Conservation (phyloP, 2,888 invertebrate species). For the Penaeus monodon region DNA sequence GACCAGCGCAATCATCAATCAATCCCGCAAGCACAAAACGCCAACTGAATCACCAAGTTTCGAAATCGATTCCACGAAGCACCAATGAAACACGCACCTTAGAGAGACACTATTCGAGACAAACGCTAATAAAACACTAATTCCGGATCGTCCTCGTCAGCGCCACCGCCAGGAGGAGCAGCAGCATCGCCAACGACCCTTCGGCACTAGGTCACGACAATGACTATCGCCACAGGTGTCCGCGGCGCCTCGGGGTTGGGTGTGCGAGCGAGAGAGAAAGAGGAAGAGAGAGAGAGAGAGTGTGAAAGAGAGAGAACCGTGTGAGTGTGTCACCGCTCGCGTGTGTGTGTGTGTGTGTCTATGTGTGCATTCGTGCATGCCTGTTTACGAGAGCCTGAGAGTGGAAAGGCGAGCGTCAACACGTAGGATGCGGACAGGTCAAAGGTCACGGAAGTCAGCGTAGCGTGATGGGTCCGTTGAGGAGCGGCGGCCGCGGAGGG, state of each 20-base stretch:
- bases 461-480: constrained; percentile 5
- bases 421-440: constrained; percentile 15
- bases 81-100: too few relatives aligned
- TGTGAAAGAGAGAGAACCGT: not conserved
- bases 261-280: too few relatives aligned
- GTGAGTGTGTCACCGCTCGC: constrained; percentile 16
- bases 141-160: too few relatives aligned
- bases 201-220: constrained; percentile 13
- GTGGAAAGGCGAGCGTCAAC: not conserved
- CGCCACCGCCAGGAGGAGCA: not conserved
- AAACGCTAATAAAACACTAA: too few relatives aligned
- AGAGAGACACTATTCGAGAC: too few relatives aligned
- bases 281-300: too few relatives aligned
- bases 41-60: too few relatives aligned
- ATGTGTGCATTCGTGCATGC: constrained; percentile 44
- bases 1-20: too few relatives aligned
- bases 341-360: not conserved
- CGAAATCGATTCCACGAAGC: too few relatives aligned
- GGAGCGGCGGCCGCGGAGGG: not conserved
- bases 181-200: constrained; percentile 31
- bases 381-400: constrained; percentile 23
- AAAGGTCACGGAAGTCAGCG: constrained; percentile 39
- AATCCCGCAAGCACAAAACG: too few relatives aligned
- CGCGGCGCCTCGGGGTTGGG: not conserved
- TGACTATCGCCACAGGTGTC: constrained; percentile 19